These are phyloP conservation scores for Sesia bembeciformis DNA, from an alignment of 2,888 invertebrate species.

Conservation along the genomic window DNA sequence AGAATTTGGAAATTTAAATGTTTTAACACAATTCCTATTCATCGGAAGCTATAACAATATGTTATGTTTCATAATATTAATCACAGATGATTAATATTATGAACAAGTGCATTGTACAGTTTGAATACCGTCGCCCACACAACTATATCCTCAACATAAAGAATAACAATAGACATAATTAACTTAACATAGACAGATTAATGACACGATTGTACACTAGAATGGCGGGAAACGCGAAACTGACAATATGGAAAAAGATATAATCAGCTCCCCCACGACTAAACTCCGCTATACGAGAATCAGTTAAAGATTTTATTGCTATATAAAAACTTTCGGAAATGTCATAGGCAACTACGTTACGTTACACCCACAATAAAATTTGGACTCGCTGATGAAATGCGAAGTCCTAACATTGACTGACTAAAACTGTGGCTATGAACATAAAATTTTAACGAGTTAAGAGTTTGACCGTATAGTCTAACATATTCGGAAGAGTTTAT, in stretches of 20 bases:
- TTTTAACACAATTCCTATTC: no score
- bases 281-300: background rate
- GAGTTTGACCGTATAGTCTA: slow-evolving; percentile 27
- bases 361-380: slow-evolving; percentile 16
- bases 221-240: background rate
- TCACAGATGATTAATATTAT: background rate
- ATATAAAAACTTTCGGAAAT: slow-evolving; percentile 10
- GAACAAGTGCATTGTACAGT: background rate
- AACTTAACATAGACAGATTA: background rate
- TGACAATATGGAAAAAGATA: background rate
- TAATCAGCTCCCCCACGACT: background rate
- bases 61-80: background rate
- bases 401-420: background rate
- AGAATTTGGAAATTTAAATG: background rate
- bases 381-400: slow-evolving; percentile 14
- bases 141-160: background rate
- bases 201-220: background rate
- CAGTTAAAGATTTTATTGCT: slow-evolving; percentile 9
- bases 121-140: background rate
- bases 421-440: slow-evolving; percentile 20
- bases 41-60: no score
- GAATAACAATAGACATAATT: background rate
- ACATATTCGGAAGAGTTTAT: slow-evolving; percentile 10
- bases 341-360: slow-evolving; percentile 1
- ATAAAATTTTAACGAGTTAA: slow-evolving; percentile 40